A percentile compares a stretch with the other conserved stretches of the same genome.
Evolutionary conservation across 2,888 invertebrate genomes (phyloP).

Genomic region (Andrena minutula): DNA sequence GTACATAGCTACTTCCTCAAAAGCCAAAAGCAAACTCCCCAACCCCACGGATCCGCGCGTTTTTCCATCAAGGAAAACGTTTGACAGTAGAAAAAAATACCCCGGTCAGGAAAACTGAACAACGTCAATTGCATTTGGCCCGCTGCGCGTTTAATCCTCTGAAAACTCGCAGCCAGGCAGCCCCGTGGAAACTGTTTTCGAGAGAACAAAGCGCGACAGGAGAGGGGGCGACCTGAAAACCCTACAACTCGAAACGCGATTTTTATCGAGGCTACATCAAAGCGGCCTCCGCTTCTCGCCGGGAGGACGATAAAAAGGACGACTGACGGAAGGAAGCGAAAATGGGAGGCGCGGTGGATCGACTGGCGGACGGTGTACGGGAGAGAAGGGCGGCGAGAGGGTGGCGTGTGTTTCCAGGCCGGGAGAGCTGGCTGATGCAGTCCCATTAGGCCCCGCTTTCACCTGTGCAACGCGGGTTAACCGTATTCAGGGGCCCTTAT

Average conservation of each 20-base stretch:
- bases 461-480: constrained; percentile 35
- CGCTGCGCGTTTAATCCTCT: constrained; percentile 6
- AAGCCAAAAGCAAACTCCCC: constrained; percentile 1
- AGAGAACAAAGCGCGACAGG: constrained; percentile 2
- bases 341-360: background rate
- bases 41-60: background rate
- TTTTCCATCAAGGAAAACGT: constrained; percentile 11
- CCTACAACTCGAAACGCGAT: constrained; percentile 19
- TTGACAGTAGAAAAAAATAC: background rate
- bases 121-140: background rate
- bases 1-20: too few species aligned
- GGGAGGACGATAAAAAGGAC: background rate
- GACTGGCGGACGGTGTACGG: background rate
- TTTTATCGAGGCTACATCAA: constrained; percentile 16
- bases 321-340: background rate
- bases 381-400: constrained; percentile 4
- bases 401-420: constrained; percentile 29
- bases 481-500: constrained; percentile 45
- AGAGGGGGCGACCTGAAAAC: background rate
- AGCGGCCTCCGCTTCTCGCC: constrained; percentile 10
- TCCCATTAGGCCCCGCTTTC: constrained; percentile 42
- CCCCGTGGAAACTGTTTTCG: constrained; percentile 16
- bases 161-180: background rate
- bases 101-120: background rate
- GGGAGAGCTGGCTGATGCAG: constrained; percentile 31